Evolutionary conservation across 1,140 invertebrate genomes (phyloP).

Genomic region (Bilobella aurantiaca): DNA sequence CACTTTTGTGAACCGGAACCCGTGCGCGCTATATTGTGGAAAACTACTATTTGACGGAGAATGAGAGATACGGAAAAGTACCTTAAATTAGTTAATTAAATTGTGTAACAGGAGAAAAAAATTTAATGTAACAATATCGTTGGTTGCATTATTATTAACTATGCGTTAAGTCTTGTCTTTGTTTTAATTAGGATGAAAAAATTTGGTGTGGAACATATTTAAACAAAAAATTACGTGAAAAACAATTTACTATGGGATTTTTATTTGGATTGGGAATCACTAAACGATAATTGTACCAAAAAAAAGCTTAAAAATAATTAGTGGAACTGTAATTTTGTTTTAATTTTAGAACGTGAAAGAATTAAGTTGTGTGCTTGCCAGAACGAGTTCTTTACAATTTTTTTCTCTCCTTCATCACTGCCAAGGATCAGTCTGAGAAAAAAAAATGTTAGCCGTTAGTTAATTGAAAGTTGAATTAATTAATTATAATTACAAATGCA

Average conservation of each 20-base stretch:
- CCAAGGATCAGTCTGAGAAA: conserved; percentile 24
- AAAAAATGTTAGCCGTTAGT: conserved; percentile 3
- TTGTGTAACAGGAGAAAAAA: not conserved
- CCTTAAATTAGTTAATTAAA: conserved; percentile 1
- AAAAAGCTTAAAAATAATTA: conserved; percentile 2
- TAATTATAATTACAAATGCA: no score
- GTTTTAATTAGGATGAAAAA: no score
- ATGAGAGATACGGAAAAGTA: conserved; percentile 5
- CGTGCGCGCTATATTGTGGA: not conserved
- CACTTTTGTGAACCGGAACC: not conserved
- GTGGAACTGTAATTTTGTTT: not conserved
- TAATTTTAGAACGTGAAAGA: no score
- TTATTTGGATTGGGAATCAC: no score
- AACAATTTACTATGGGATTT: no score
- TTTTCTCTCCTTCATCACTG: conserved; percentile 22
- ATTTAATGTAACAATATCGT: no score
- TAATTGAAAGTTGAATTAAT: no score
- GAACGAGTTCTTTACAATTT: conserved; percentile 10
- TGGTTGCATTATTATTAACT: not conserved
- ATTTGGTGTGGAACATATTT: no score
- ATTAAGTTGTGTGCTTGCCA: conserved; percentile 7
- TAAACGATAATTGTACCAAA: not conserved
- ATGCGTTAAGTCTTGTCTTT: no score
- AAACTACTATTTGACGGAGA: not conserved
- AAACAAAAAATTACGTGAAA: no score